phyloP scores from a whole-genome alignment of 2,113 vertebrate species.

The Rhegmatorhina hoffmannsi region DNA sequence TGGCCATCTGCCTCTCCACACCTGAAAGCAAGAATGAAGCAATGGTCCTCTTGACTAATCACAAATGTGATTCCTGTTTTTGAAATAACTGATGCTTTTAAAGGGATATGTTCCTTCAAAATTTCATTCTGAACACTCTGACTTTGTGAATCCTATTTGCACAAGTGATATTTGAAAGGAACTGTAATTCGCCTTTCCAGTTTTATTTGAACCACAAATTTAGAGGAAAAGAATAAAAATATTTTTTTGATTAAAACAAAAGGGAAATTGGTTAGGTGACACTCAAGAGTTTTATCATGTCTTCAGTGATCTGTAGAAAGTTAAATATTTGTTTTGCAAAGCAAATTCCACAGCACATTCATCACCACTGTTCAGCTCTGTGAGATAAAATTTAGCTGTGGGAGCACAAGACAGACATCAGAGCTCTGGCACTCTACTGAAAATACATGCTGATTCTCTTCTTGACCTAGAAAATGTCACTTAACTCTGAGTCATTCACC shows the following conservation, averaged over 20 bases:
- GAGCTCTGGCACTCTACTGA: neutral
- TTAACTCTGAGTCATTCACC: neutral
- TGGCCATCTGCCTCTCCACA: neutral
- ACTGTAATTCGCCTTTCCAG: neutral
- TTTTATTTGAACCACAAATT: conserved; percentile 25
- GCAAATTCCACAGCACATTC: conserved; percentile 53
- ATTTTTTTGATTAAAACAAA: conserved; percentile 13
- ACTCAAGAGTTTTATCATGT: conserved; percentile 10
- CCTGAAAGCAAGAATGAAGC: neutral
- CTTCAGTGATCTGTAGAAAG: conserved; percentile 43
- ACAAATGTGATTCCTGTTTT: neutral
- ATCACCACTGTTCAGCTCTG: neutral
- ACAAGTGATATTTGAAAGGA: neutral
- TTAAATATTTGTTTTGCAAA: conserved; percentile 48
- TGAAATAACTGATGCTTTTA: neutral
- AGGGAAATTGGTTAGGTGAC: neutral
- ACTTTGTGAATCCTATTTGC: neutral
- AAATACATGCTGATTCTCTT: neutral
- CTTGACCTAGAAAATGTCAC: neutral
- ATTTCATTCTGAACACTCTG: neutral
- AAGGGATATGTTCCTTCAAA: neutral
- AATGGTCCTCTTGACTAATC: neutral
- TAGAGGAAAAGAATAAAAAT: neutral
- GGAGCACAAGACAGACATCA: neutral
- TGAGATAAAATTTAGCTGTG: neutral